These are phyloP conservation scores for Psococerastis gibbosa DNA, from an alignment of 2,888 invertebrate genomes.

Conservation along the genomic window DNA sequence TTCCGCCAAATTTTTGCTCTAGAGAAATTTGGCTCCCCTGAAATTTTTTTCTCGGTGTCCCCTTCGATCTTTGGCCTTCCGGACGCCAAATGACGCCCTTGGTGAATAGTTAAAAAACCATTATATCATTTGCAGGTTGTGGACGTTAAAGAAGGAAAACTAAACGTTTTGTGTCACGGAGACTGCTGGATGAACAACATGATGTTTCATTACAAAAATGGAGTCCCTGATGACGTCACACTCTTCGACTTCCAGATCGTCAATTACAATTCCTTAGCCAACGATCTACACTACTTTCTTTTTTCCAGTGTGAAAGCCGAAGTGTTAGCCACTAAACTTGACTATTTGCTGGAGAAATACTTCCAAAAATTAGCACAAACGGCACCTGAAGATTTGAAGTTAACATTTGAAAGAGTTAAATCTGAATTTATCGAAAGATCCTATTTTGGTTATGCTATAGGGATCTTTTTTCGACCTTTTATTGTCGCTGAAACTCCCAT, in stretches of 20 bases:
- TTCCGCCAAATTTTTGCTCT: no score
- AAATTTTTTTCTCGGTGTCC: no score
- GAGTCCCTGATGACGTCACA: neutral
- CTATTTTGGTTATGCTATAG: neutral
- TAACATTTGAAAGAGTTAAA: neutral
- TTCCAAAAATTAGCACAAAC: neutral
- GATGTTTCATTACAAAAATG: slow-evolving; percentile 5
- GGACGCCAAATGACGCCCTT: no score
- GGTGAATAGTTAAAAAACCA: no score
- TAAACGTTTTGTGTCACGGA: neutral
- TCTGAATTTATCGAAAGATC: neutral
- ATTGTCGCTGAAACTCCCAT: neutral
- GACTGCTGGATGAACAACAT: neutral
- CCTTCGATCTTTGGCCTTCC: no score
- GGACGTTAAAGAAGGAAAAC: neutral
- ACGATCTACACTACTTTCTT: neutral
- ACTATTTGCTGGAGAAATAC: neutral
- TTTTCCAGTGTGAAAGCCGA: neutral
- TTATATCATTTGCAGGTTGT: neutral
- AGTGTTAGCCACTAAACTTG: neutral
- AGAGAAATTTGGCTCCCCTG: no score
- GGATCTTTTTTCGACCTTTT: neutral
- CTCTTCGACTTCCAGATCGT: neutral
- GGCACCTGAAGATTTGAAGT: neutral
- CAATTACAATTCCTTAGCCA: neutral